Conservation (phyloP, 2,113 vertebrate species). For the Psilopsiagon aurifrons region DNA sequence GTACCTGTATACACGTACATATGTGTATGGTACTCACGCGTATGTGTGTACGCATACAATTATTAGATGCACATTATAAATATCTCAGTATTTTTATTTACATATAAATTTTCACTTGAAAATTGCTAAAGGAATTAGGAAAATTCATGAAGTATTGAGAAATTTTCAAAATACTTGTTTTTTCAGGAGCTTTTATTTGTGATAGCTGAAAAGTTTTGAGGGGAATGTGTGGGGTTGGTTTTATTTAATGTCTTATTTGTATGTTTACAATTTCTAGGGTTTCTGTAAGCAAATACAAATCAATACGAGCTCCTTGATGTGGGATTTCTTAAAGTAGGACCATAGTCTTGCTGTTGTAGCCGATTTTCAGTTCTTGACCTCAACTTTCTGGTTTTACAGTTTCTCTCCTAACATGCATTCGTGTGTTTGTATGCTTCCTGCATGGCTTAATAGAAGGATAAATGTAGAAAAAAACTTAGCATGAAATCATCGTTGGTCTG, state of each 20-base stretch:
- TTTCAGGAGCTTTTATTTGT: not conserved
- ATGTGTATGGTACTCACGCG: not conserved
- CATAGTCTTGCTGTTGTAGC: not conserved
- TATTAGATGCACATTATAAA: not conserved
- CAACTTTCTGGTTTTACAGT: not conserved
- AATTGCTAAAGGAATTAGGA: not conserved
- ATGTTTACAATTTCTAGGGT: not conserved
- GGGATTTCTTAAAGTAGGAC: not conserved
- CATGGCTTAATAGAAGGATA: not conserved
- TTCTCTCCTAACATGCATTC: not conserved
- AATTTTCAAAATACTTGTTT: not conserved
- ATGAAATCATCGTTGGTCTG: not conserved
- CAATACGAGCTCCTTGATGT: not conserved
- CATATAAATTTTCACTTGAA: not conserved
- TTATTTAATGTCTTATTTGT: not conserved
- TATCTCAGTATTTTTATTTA: not conserved
- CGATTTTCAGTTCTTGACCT: not conserved
- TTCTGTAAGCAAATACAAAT: not conserved
- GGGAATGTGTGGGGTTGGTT: not conserved
- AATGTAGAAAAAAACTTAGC: not conserved
- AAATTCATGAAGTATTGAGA: not conserved
- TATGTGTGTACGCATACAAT: rapidly evolving
- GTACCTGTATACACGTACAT: not conserved
- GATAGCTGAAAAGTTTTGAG: not conserved
- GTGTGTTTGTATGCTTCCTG: not conserved